Conservation (phyloP, 2,113 vertebrate species). For the Sprattus sprattus region DNA sequence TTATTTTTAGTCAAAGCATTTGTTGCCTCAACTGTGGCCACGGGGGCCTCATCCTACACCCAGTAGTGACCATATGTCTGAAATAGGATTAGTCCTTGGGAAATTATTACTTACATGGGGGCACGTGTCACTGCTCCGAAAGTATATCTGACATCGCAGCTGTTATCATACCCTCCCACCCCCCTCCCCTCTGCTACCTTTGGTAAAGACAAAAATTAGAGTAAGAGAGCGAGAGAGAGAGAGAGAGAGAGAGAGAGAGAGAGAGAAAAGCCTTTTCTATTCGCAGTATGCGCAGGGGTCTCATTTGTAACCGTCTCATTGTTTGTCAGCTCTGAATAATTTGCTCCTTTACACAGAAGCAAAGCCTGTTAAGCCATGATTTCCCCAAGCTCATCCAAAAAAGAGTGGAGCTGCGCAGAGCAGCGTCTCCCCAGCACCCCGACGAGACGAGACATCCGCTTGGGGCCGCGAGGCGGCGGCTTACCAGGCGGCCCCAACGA, state of each 20-base stretch:
- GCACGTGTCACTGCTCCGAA: background rate
- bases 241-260: background rate
- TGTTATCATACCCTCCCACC: background rate
- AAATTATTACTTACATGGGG: background rate
- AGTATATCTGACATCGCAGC: background rate
- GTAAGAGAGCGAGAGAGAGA: background rate
- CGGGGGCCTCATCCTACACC: background rate
- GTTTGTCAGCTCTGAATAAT: slow-evolving; percentile 60
- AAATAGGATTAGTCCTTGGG: background rate
- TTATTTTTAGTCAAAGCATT: background rate
- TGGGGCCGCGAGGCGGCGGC: background rate
- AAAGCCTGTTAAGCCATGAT: slow-evolving; percentile 67
- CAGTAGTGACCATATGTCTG: background rate
- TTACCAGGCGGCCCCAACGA: background rate
- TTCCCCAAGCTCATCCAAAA: slow-evolving; percentile 54
- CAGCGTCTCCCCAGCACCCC: background rate
- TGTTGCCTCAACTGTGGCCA: background rate
- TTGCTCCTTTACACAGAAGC: slow-evolving; percentile 55
- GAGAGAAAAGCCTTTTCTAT: background rate
- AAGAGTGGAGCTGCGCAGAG: background rate
- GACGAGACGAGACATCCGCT: background rate
- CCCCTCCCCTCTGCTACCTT: background rate
- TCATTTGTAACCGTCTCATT: slow-evolving; percentile 49
- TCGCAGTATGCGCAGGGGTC: slow-evolving; percentile 49
- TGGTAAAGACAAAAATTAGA: background rate